A percentile compares a stretch with the other conserved stretches of the same genome.
Evolutionary conservation across 30 jellyfish, hydroid and myxozoan genomes (phyloP).

Genomic region (Chironex yamaguchii): DNA sequence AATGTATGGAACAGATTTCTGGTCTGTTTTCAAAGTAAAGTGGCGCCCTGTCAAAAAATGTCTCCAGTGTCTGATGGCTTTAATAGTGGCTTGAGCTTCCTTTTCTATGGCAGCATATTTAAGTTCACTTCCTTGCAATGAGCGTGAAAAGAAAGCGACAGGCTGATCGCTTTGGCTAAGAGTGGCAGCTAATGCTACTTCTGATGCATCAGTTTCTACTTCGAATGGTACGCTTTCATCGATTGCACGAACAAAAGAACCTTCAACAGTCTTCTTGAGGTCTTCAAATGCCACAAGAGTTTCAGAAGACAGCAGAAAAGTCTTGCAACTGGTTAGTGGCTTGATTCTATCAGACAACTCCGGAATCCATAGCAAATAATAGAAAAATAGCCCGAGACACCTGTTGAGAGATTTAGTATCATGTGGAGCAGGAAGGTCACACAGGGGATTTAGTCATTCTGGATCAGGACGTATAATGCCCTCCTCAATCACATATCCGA

Average conservation of each 20-base stretch:
- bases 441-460: conserved; percentile 58
- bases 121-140: conserved; percentile 53
- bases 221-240: conserved; percentile 69
- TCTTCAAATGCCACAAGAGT: conserved; percentile 18
- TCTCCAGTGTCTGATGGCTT: conserved; percentile 73
- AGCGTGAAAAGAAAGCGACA: conserved; percentile 77
- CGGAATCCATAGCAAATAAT: conserved; percentile 53
- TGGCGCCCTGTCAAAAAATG: conserved; percentile 72
- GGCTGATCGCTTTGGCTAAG: conserved; percentile 84
- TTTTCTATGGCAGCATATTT: conserved; percentile 71
- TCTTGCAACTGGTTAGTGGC: conserved; percentile 4
- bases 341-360: conserved; percentile 42
- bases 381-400: conserved; percentile 36
- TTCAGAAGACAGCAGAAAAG: conserved; percentile 6
- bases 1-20: conserved; percentile 77
- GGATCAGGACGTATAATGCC: conserved; percentile 40
- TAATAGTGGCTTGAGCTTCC: conserved; percentile 79
- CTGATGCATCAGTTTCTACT: conserved; percentile 91
- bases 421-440: conserved; percentile 38
- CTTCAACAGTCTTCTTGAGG: conserved; percentile 6
- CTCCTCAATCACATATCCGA: conserved; percentile 27
- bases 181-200: conserved; percentile 79
- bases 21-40: conserved; percentile 74
- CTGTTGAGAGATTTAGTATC: conserved; percentile 13
- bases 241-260: conserved; percentile 24